Evolutionary conservation across 2,888 invertebrate genomes (phyloP).

Genomic region (Chaetogeoica ovagalla): DNA sequence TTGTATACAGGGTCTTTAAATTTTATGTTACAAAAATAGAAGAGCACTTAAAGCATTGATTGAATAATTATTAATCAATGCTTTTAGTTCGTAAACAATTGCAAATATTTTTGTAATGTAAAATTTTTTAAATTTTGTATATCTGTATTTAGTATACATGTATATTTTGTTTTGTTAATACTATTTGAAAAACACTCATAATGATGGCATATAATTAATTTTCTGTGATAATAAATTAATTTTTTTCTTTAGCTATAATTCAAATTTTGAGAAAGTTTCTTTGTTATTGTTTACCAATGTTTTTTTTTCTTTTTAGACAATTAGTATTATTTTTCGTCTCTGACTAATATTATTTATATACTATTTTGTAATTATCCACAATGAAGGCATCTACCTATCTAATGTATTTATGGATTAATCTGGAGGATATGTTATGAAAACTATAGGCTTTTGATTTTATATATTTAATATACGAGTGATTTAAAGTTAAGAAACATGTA

Average conservation of each 20-base stretch:
- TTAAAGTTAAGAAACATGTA: too few species aligned
- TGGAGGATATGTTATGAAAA: not conserved
- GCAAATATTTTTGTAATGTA: not conserved
- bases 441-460: not conserved
- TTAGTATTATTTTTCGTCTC: not conserved
- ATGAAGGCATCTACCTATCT: not conserved
- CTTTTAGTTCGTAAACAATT: not conserved
- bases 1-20: not conserved
- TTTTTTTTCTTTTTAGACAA: constrained; percentile 24
- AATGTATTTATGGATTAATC: not conserved
- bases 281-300: constrained; percentile 36
- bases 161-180: constrained; percentile 26
- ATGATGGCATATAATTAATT: constrained; percentile 44
- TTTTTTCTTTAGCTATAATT: constrained; percentile 39
- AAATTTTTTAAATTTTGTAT: constrained; percentile 10
- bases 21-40: not conserved
- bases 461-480: not conserved
- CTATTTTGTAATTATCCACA: constrained; percentile 5
- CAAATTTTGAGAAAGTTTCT: constrained; percentile 12
- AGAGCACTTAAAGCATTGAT: not conserved
- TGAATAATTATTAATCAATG: not conserved
- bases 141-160: constrained; percentile 2
- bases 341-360: constrained; percentile 7
- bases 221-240: constrained; percentile 53
- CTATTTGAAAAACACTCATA: constrained; percentile 2